Conservation (phyloP, 2,888 invertebrate genomes). For the Phytoseiulus persimilis region DNA sequence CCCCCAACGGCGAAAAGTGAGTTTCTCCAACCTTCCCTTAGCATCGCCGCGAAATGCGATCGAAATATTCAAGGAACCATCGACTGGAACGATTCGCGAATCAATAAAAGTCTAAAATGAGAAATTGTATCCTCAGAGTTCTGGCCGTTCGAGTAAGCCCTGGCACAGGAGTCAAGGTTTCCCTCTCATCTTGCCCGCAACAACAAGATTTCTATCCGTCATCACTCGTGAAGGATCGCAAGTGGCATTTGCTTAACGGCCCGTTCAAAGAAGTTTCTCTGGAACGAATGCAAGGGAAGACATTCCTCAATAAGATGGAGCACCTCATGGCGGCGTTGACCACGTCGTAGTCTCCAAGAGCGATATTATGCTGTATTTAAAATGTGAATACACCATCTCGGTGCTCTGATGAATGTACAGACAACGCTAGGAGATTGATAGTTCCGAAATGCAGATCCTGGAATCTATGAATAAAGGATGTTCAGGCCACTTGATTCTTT, state of each 20-base stretch:
- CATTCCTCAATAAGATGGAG: constrained; percentile 92
- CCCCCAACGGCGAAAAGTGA: constrained; percentile 69
- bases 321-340: constrained; percentile 68
- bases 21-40: too few species aligned
- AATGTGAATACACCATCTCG: not conserved
- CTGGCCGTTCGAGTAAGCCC: constrained; percentile 84
- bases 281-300: constrained; percentile 90
- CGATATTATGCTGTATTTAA: not conserved
- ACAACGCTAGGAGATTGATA: not conserved
- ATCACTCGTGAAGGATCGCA: constrained; percentile 74
- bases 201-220: constrained; percentile 77
- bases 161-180: constrained; percentile 74
- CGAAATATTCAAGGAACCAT: too few species aligned
- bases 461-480: not conserved
- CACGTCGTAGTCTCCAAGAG: constrained; percentile 39
- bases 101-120: not conserved
- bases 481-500: not conserved
- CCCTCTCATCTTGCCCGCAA: constrained; percentile 73
- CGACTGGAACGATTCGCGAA: too few species aligned
- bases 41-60: too few species aligned
- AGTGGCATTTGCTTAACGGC: constrained; percentile 89
- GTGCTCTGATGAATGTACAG: not conserved
- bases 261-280: constrained; percentile 68
- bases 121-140: constrained; percentile 53
- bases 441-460: not conserved